A percentile compares a stretch with the other conserved stretches of the same genome.
Conservation (phyloP, 2,888 invertebrate genomes). For the Orgyia antiqua region DNA sequence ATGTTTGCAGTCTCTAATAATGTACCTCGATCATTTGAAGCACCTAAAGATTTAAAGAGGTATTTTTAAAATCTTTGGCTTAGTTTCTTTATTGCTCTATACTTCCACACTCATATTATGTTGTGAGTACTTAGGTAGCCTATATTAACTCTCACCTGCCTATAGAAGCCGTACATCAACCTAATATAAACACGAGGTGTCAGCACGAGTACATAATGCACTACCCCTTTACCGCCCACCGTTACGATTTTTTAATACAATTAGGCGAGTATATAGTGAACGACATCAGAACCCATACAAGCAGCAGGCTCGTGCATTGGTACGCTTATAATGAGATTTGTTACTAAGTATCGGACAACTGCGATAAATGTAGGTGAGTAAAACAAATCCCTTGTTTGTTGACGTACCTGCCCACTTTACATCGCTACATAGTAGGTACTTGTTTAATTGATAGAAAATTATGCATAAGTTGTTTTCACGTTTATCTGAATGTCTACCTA, state of each 20-base stretch:
- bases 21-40: no score
- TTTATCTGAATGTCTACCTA: no score
- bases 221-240: constrained; percentile 53
- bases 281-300: constrained; percentile 64
- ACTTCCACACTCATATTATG: no score
- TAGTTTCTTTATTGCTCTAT: no score
- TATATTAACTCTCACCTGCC: constrained; percentile 5
- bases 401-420: no score
- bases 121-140: no score
- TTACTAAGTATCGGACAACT: constrained; percentile 22
- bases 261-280: constrained; percentile 24
- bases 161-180: constrained; percentile 27
- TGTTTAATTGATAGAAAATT: no score
- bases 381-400: constrained; percentile 2
- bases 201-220: constrained; percentile 14
- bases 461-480: no score
- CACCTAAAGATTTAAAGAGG: no score
- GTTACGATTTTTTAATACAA: constrained; percentile 68
- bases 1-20: no score
- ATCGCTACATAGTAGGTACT: no score
- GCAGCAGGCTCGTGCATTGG: constrained; percentile 50
- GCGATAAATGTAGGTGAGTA: constrained; percentile 15
- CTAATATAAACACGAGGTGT: constrained; percentile 8
- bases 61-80: no score
- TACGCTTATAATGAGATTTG: constrained; percentile 62